phyloP scores from a whole-genome alignment of 2,113 vertebrate genomes.

The Mirza zaza region DNA sequence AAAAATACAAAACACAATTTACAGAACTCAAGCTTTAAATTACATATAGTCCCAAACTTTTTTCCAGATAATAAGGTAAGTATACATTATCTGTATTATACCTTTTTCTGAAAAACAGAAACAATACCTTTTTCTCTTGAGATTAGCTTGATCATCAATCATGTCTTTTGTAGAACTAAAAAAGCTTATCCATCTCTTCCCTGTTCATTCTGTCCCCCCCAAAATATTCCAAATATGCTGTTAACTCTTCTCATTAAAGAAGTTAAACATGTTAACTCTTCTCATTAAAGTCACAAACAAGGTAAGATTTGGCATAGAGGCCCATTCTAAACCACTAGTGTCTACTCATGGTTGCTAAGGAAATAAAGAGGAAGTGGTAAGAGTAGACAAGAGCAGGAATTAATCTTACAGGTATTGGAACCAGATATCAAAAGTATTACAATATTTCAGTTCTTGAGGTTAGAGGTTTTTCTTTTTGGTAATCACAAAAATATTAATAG shows the following conservation, averaged over 20 bases:
- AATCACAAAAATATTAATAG: conserved; percentile 54
- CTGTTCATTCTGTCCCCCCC: background rate
- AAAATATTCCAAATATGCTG: conserved; percentile 25
- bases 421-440: conserved; percentile 56
- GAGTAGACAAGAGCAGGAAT: conserved; percentile 52
- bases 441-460: conserved; percentile 63
- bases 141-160: conserved; percentile 39
- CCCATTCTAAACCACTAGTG: conserved; percentile 40
- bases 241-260: background rate
- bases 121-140: background rate
- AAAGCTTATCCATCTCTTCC: conserved; percentile 2
- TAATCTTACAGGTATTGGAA: conserved; percentile 76
- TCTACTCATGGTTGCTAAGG: conserved; percentile 78
- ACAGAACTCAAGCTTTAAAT: conserved; percentile 42
- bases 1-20: conserved; percentile 42
- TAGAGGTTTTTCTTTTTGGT: conserved; percentile 50
- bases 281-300: conserved; percentile 41
- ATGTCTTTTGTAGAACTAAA: conserved; percentile 29
- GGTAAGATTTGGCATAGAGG: conserved; percentile 28
- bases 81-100: background rate
- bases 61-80: conserved; percentile 26
- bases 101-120: conserved; percentile 46
- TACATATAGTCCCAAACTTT: background rate
- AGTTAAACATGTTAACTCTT: conserved; percentile 34
- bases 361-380: conserved; percentile 70